These are phyloP conservation scores for Zoanthus solanderi DNA, from an alignment of 92 coral and sea anemone species.

Conservation along the genomic window DNA sequence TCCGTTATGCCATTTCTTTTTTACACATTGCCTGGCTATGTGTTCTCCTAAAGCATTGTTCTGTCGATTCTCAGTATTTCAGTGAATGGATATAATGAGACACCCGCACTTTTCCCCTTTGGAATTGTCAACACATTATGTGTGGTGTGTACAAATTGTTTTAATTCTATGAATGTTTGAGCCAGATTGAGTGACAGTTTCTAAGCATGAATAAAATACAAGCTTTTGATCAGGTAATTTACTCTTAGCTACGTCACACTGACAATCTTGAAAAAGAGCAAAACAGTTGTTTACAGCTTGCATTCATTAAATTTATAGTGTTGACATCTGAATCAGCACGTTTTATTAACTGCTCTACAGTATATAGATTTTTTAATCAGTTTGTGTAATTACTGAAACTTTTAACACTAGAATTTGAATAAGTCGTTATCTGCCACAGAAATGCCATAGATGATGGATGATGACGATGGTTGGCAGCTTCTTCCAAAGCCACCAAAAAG, in stretches of 20 bases:
- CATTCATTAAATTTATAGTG: neutral
- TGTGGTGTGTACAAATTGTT: neutral
- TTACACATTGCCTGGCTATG: neutral
- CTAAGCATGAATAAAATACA: slow-evolving; percentile 1
- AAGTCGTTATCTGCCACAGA: slow-evolving; percentile 45
- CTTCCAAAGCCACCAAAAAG: slow-evolving; percentile 57
- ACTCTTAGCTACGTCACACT: neutral
- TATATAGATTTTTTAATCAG: neutral
- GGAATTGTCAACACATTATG: slow-evolving; percentile 2
- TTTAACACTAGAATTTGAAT: slow-evolving; percentile 43
- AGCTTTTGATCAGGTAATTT: neutral
- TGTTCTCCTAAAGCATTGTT: neutral
- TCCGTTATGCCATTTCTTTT: neutral
- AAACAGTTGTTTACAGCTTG: neutral
- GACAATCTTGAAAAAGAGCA: slow-evolving; percentile 2
- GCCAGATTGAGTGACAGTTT: slow-evolving; percentile 1
- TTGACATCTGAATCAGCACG: slow-evolving; percentile 4
- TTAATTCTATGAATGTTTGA: neutral
- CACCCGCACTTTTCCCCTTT: neutral
- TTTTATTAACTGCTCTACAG: neutral
- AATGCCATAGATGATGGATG: slow-evolving; percentile 30
- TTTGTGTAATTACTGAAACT: slow-evolving; percentile 27
- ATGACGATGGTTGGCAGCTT: slow-evolving; percentile 45
- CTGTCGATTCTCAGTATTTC: neutral
- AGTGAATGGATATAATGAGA: slow-evolving; percentile 6